Base-by-base conservation (phyloP, 2,113 vertebrate genomes). In the Beaufortia kweichowensis region DNA sequence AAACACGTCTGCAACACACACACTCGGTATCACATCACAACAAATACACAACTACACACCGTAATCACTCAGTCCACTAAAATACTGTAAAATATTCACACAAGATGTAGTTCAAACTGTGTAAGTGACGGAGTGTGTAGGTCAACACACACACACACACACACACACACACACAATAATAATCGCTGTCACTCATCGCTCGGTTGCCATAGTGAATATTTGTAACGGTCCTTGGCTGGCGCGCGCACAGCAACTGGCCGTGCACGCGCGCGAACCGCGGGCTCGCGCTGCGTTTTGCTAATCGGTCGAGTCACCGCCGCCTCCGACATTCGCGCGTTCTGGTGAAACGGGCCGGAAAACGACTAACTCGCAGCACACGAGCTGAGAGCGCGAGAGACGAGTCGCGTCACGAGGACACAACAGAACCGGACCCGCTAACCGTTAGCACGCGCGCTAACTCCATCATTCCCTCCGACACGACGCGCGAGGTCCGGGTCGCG, bases 1-100 rank as follows among this genome's bases (percentile, higher is more conserved):
- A 93, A 73, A 91, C 89, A 3, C 90, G 89, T 11, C 91, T 90
- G 79, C n/a, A 75, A 79, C 80, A 78, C 21, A 85, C 81, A 78
- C 74, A 28, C 11, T 55, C 8, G 19, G 35, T 39, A 39, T 39
- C 35, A 39, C 35, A 39, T 39, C 35, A 39, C 33, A 1, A 0
- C 17, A 53, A 56, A 64, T 19, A 6, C 62, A 84, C 59, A 78
- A 29, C 46, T 31, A 62, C 33, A 43, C 28, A 26, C 46, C 24
- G 10, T 6, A 15, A 35, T 24, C 57, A 24, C 26, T 63, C 61
- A 17, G 6, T 17, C 56, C 5, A 1, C 21, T 0, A 3, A 4
- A 19, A 62, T 14, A 39, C 61, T 14, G 14, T 50, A n/a, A 12
- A n/a, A n/a, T n/a, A n/a, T n/a, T n/a, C n/a, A n/a, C n/a, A n/a